phyloP scores from a whole-genome alignment of 2,888 invertebrate species.

The Drosophila meridiana region DNA sequence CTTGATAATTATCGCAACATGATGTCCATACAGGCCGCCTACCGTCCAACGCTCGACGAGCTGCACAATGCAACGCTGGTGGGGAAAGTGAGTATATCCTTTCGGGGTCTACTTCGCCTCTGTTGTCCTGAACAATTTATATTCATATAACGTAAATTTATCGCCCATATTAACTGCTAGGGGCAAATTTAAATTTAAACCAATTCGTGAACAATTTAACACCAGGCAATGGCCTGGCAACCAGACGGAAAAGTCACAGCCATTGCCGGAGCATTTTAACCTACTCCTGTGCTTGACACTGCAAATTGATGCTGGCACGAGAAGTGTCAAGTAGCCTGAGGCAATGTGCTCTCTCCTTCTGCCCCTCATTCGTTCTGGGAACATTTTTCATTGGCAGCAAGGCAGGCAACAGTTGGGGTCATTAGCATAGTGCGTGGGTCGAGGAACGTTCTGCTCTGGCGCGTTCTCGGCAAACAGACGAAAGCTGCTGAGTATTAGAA shows the following conservation, averaged over 20 bases:
- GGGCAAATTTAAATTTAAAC: slow-evolving; percentile 22
- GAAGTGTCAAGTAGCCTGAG: slow-evolving; percentile 25
- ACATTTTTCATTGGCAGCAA: slow-evolving; percentile 22
- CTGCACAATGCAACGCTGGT: slow-evolving; percentile 93
- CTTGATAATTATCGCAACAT: slow-evolving; percentile 96
- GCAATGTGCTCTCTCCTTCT: neutral
- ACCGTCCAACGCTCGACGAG: slow-evolving; percentile 94
- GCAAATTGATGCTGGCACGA: slow-evolving; percentile 1
- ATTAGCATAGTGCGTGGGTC: slow-evolving; percentile 44
- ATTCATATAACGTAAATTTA: slow-evolving; percentile 15
- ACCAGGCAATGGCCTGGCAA: slow-evolving; percentile 20
- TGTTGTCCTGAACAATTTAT: neutral
- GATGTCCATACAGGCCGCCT: slow-evolving; percentile 94
- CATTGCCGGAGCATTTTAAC: slow-evolving; percentile 7
- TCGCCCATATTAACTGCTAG: neutral
- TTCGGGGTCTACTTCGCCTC: neutral
- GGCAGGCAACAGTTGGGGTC: slow-evolving; percentile 43
- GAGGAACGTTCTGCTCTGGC: neutral
- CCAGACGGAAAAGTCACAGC: slow-evolving; percentile 13
- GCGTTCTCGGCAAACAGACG: slow-evolving; percentile 10
- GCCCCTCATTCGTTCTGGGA: neutral
- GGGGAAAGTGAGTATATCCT: slow-evolving; percentile 88
- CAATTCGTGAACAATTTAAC: neutral
- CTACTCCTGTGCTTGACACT: slow-evolving; percentile 6
- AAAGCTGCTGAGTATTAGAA: slow-evolving; percentile 2